Base-by-base conservation (phyloP, 2,113 vertebrate genomes). In the Arenaria interpres region DNA sequence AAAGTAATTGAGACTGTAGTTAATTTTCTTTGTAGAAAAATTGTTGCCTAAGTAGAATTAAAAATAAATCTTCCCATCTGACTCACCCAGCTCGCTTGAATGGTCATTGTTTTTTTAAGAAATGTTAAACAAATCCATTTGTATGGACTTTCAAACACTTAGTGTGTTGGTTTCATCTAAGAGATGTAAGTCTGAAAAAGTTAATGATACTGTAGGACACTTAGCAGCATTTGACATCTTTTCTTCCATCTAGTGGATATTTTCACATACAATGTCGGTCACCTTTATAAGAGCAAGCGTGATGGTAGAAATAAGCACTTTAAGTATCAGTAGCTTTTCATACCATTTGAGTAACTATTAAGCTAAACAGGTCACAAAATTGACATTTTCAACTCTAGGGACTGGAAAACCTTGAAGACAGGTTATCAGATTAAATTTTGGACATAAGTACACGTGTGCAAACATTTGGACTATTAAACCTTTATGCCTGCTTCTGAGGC, bases 361-460 rank as follows among this genome's bases (percentile, higher is more conserved):
- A 88, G 73, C 75, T 75, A 77, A 95, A 59, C 60, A 69, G 85
- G 77, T 95, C 50, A 71, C 63, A 92, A 76, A 92, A 90, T 21
- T 50, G 76, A 79, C 56, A 85, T 94, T 96, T 94, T 95, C 62
- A 89, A 0, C 73, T 89, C 39, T 89, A 76, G 95, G 94, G 62
- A 66, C 60, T 85, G 73, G 79, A 90, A 94, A 93, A 86, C 85
- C 39, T 84, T 94, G 81, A 96, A 81, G 95, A 89, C 67, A 76
- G 83, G 80, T 96, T 97, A 96, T 97, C 97, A 88, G 88, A 95
- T 95, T 85, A 91, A 96, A 85, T 92, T 51, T 69, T 76, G 92
- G 89, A 89, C 75, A n/a, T 30, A 73, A 93, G 35, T 68, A 88
- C 93, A 93, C 53, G 62, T 97, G 96, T 96, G 75, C 90, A 96